phyloP scores from a whole-genome alignment of 2,797 vertebrate species.

The Takifugu ocellatus region DNA sequence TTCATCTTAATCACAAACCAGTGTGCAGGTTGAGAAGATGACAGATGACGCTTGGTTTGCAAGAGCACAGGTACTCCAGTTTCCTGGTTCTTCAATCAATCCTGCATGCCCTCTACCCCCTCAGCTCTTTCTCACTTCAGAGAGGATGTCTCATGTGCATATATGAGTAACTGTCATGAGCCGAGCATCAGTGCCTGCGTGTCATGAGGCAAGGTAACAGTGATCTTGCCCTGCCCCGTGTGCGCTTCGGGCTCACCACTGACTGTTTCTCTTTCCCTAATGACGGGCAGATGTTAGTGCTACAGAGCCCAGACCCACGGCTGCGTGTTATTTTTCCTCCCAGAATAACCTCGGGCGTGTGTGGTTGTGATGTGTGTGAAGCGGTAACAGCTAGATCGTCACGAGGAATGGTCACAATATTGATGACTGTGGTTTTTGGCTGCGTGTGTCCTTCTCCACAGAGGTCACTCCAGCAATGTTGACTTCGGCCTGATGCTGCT shows the following conservation, averaged over 20 bases:
- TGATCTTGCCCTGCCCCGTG: constrained; percentile 43
- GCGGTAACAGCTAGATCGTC: not conserved
- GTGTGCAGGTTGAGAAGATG: too few relatives aligned
- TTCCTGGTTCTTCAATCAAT: too few relatives aligned
- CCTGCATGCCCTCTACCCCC: too few relatives aligned
- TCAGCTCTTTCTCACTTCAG: too few relatives aligned
- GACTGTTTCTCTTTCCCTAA: constrained; percentile 48
- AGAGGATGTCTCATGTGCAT: not conserved
- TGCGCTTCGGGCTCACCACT: constrained; percentile 34
- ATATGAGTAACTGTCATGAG: not conserved
- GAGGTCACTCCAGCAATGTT: constrained; percentile 22
- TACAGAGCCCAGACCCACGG: constrained; percentile 38
- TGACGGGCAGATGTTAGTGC: constrained; percentile 60
- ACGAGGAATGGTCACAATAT: too few relatives aligned
- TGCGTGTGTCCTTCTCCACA: not conserved
- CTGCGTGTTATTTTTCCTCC: constrained; percentile 6
- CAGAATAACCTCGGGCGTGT: constrained; percentile 24
- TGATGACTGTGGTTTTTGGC: too few relatives aligned
- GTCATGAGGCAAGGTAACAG: constrained; percentile 54
- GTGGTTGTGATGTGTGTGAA: constrained; percentile 15
- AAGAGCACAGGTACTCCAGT: too few relatives aligned
- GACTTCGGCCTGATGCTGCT: constrained; percentile 2
- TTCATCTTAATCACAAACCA: too few relatives aligned
- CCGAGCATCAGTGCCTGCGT: constrained; percentile 6
- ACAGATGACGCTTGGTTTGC: too few relatives aligned